Evolutionary conservation across 2,888 invertebrate species (phyloP).

Genomic region (Prosopocoilus inquinatus): DNA sequence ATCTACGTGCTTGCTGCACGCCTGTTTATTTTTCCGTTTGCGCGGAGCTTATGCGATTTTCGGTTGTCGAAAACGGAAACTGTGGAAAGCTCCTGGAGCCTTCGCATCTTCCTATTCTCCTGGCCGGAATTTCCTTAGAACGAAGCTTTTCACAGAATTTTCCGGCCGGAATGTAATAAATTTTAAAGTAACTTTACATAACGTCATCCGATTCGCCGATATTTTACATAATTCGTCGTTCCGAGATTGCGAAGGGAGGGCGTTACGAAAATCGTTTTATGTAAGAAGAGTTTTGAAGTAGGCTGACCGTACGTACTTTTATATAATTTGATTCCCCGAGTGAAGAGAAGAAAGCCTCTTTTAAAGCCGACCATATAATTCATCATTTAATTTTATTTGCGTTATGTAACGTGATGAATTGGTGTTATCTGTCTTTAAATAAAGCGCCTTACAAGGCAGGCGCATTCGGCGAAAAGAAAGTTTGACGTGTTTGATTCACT

Average conservation of each 20-base stretch:
- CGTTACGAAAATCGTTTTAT: too few relatives aligned
- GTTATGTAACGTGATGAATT: constrained; percentile 1
- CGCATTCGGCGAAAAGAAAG: too few relatives aligned
- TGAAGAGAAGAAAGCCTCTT: too few relatives aligned
- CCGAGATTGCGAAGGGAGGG: too few relatives aligned
- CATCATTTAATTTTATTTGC: constrained; percentile 1
- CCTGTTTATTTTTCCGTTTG: constrained; percentile 9
- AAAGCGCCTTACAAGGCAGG: too few relatives aligned
- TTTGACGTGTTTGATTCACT: too few relatives aligned
- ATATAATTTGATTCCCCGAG: too few relatives aligned
- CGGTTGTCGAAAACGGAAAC: background rate
- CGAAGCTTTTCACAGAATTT: constrained; percentile 17
- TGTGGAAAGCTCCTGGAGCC: background rate
- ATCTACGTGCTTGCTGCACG: background rate
- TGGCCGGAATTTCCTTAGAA: constrained; percentile 10
- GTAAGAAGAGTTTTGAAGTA: too few relatives aligned
- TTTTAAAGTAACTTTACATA: too few relatives aligned
- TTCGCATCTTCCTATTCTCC: constrained; percentile 6
- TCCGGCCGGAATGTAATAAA: background rate
- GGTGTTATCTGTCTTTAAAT: background rate
- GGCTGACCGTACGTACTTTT: too few relatives aligned
- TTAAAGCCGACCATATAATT: background rate
- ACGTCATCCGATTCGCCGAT: too few relatives aligned
- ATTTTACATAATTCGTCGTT: too few relatives aligned
- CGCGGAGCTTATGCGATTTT: constrained; percentile 5